Conservation (phyloP, 2,113 vertebrate species). For the Lathamus discolor region DNA sequence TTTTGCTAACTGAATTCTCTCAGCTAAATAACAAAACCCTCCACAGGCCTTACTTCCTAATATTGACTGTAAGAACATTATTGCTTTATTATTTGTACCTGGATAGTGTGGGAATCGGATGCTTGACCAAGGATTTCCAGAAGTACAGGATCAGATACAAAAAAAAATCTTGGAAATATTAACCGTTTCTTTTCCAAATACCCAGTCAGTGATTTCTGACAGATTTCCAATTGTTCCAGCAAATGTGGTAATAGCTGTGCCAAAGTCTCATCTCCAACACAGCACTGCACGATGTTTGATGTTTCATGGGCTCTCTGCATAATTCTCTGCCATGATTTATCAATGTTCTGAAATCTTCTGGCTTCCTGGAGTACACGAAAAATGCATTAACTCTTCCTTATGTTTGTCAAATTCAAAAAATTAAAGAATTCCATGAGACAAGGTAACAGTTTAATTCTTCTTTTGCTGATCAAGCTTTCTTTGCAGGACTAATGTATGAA, state of each 20-base stretch:
- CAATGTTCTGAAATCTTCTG: slow-evolving; percentile 85
- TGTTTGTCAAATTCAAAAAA: not conserved
- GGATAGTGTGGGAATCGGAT: slow-evolving; percentile 83
- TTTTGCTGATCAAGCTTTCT: not conserved
- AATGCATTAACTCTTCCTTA: not conserved
- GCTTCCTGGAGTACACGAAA: slow-evolving; percentile 76
- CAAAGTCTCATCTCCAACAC: slow-evolving; percentile 84
- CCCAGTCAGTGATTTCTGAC: slow-evolving; percentile 81
- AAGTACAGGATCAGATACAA: slow-evolving; percentile 81
- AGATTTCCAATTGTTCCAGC: slow-evolving; percentile 81
- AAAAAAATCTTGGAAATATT: slow-evolving; percentile 82
- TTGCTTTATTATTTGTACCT: slow-evolving; percentile 63
- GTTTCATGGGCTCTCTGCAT: slow-evolving; percentile 83
- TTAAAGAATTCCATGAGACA: not conserved
- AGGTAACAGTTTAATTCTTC: not conserved
- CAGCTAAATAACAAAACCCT: not conserved
- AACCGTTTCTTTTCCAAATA: slow-evolving; percentile 83
- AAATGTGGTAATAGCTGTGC: slow-evolving; percentile 78
- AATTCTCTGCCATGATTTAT: slow-evolving; percentile 86
- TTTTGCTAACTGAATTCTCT: not conserved
- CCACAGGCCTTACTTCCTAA: not conserved
- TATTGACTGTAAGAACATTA: not conserved
- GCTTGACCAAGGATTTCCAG: slow-evolving; percentile 84
- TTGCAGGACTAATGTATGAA: not conserved
- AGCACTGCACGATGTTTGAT: slow-evolving; percentile 80